Conservation (phyloP, 1,140 invertebrate species). For the Tetramorium parvispinum region DNA sequence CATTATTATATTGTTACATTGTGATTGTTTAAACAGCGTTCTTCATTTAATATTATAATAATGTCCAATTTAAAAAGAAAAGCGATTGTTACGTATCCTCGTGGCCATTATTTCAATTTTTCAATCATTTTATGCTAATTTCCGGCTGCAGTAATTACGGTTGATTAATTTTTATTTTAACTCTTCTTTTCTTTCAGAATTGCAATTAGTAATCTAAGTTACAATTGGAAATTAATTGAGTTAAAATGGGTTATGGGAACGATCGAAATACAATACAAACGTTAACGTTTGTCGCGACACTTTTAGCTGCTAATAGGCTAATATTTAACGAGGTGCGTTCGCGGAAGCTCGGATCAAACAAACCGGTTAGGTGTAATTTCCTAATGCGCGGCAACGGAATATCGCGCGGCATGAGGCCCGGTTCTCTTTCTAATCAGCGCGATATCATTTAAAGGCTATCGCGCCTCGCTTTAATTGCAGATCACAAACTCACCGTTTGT, state of each 20-base stretch:
- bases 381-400: constrained; percentile 39
- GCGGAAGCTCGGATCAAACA: constrained; percentile 30
- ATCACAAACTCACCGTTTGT: constrained; percentile 52
- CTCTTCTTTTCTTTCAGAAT: not conserved
- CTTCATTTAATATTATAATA: not conserved
- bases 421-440: constrained; percentile 49
- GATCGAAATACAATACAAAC: not conserved
- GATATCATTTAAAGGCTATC: constrained; percentile 48
- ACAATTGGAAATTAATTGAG: constrained; percentile 12
- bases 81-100: not conserved
- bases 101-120: not conserved
- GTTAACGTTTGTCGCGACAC: not conserved
- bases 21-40: not conserved
- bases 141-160: not conserved
- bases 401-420: not conserved
- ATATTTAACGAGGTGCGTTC: constrained; percentile 28
- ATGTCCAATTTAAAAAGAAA: not conserved
- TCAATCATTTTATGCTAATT: constrained; percentile 10
- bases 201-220: not conserved
- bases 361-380: constrained; percentile 38
- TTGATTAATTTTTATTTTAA: not conserved
- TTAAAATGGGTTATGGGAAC: not conserved
- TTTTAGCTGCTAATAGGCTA: not conserved
- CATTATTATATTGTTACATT: not conserved
- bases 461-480: constrained; percentile 54